Percentiles rank a stretch among this genome's conserved stretches.
Conservation (phyloP, 2,797 vertebrate genomes). For the Gallirallus australis region DNA sequence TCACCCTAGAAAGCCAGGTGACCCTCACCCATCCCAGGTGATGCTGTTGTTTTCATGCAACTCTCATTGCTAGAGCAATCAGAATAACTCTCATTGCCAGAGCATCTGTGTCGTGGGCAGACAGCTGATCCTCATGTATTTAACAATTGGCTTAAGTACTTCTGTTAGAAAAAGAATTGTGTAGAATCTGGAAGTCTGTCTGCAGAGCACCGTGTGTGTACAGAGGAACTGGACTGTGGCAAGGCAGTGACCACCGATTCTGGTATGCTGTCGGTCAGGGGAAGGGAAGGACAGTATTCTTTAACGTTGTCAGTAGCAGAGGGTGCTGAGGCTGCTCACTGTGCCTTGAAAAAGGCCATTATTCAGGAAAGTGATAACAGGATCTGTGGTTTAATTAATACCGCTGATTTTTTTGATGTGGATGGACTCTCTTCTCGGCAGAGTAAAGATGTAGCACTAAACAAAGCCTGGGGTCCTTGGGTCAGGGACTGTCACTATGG, state of each 20-base stretch:
- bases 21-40: fast-evolving
- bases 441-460: constrained; percentile 71
- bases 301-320: neutral
- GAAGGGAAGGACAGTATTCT: neutral
- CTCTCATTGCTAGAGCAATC: neutral
- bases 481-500: constrained; percentile 79
- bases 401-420: constrained; percentile 65
- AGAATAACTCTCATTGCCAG: neutral
- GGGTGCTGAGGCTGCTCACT: neutral
- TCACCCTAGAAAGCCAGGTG: neutral
- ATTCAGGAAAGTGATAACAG: constrained; percentile 68
- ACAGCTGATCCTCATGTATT: fast-evolving
- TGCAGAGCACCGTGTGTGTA: fast-evolving
- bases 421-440: constrained; percentile 69
- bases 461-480: constrained; percentile 76
- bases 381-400: constrained; percentile 70
- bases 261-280: neutral
- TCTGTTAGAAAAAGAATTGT: neutral
- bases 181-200: fast-evolving
- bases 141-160: fast-evolving
- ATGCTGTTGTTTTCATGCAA: neutral
- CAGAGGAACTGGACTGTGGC: neutral
- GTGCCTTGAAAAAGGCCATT: constrained; percentile 43
- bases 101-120: neutral
- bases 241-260: neutral